Evolutionary conservation across 2,888 invertebrate species (phyloP), one percentile per base, ranked within the genome.

Genomic region (Megastigmus dorsalis): DNA sequence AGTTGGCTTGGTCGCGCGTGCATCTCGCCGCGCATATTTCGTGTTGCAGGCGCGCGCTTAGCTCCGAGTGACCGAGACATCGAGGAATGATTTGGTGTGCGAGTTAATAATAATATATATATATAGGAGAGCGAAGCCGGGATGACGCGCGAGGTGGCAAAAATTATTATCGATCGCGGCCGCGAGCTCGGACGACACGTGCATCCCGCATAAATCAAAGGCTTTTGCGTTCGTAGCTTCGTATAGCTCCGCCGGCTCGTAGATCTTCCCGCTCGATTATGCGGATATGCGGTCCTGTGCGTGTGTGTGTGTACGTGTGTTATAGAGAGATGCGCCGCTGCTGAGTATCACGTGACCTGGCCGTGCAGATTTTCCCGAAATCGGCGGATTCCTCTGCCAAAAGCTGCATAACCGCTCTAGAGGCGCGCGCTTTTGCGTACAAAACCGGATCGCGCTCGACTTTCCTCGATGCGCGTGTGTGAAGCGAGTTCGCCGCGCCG

Each of bases 131-230:
- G n/a, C n/a, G n/a, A n/a, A n/a, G n/a, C 7, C 9, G 33, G 50
- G 43, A 57, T 72, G 71, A 65, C 71, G 71, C 59, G 45, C 33
- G 52, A 7, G 7, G 9, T 3, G n/a, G 28, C 55, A 55, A 71
- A 72, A 65, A 38, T 72, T 72, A 65, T 72, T 65, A 65, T 65
- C 71, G 65, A 72, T 70, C 50, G 65, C 15, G 36, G 10, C 26
- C 33, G 26, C n/a, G 4, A n/a, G 30, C 30, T 33, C 28, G 23
- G n/a, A n/a, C n/a, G n/a, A n/a, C 54, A 65, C 36, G 65, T 62
- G 67, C 67, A 26, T 20, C 41, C 26, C 52, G 18, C 62, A 55
- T 60, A 67, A 57, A 71, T 63, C 65, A 55, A 63, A 18, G 13
- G 36, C 43, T 15, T 15, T 23, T 18, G 50, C 48, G 45, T 36